Conservation (phyloP, 23 tunicate genomes). For the Styela plicata region DNA sequence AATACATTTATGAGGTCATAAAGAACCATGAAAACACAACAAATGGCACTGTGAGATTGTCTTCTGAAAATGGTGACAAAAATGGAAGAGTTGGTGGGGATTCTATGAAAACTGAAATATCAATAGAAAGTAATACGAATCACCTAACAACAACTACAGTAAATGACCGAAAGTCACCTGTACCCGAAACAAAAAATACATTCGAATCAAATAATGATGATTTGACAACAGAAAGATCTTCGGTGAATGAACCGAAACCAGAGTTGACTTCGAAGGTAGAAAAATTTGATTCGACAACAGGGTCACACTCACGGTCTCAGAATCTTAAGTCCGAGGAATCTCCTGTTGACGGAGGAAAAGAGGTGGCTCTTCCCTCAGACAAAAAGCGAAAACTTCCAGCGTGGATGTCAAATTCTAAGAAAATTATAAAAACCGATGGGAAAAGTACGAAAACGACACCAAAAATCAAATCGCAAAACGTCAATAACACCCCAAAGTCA, state of each 20-base stretch:
- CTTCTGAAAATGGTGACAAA: not conserved
- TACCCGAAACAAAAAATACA: not conserved
- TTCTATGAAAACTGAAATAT: not conserved
- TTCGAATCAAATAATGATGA: not conserved
- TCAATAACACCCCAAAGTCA: not conserved
- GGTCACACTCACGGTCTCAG: not conserved
- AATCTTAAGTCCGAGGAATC: no score
- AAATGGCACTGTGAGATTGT: not conserved
- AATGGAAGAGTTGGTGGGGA: not conserved
- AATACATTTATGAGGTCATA: not conserved
- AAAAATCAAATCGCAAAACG: not conserved
- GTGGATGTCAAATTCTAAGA: constrained; percentile 38
- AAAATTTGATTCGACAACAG: not conserved
- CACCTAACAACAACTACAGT: not conserved
- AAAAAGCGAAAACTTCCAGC: constrained; percentile 57
- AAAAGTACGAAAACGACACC: not conserved
- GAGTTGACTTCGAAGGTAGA: not conserved
- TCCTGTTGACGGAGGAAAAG: not conserved
- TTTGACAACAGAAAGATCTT: not conserved
- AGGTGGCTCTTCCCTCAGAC: not conserved
- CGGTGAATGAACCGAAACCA: not conserved
- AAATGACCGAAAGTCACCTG: not conserved
- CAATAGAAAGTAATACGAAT: not conserved
- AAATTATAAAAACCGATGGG: not conserved
- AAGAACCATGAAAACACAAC: not conserved